Evolutionary conservation across 2,113 vertebrate genomes (phyloP), one percentile per base, ranked within the genome.

Genomic region (Ploceus nigricollis): DNA sequence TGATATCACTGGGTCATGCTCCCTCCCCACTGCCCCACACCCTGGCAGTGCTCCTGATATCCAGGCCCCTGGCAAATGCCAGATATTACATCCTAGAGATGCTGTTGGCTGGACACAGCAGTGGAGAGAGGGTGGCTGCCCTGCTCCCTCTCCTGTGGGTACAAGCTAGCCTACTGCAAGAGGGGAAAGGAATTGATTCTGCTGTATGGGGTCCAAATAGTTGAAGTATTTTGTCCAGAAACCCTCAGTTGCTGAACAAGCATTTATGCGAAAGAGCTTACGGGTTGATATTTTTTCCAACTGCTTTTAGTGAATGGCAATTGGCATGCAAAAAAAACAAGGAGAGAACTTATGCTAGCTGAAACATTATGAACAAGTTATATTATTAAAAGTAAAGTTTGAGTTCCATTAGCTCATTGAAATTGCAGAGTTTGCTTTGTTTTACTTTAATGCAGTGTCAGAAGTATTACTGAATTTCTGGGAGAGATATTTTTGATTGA

Each of bases 1-100:
- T 4, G 4, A 4, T 2, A 2, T 14, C 28, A n/a, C 20, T 3
- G 3, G 20, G 22, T 28, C 4, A 0, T 7, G 39, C 28, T 63
- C 42, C 50, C 2, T 7, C 13, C 10, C 27, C 1, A 19, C 17
- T 63, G 11, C 35, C 50, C 39, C 44, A 48, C 17, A 10, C 6
- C 21, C 33, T 15, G 20, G 25, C 57, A 45, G 24, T 12, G 39
- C 15, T 60, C 35, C 63, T 6, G 4, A 23, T 16, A 37, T 6
- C 66, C 66, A 54, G 44, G 21, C 5, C 28, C 16, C 40, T 2
- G 1, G 31, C 6, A 76, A 76, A 45, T 1, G 3, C 19, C 61
- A 54, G 16, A 18, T 65, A 18, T 11, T 14, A 2, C 31, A 33
- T 23, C 56, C 50, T 11, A 2, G 51, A 63, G n/a, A 13, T 8